Base-by-base conservation (phyloP, 2,113 vertebrate species). In the Anguilla rostrata region DNA sequence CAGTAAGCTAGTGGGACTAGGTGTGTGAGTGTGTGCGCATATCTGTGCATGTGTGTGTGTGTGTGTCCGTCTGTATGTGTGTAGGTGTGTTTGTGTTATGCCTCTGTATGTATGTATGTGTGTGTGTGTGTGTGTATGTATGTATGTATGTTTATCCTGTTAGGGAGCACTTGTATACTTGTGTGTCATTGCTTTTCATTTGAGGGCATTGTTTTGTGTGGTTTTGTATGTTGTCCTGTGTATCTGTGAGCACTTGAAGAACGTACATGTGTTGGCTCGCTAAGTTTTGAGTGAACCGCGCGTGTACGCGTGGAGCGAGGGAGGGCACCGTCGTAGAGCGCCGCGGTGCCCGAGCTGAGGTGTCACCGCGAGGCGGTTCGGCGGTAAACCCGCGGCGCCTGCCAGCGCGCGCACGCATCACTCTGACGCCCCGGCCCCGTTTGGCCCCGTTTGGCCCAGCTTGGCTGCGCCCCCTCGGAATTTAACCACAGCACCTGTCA, bases 401-500 rank as follows among this genome's bases (percentile, higher is more conserved):
- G 93, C 95, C 94, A 92, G 92, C 93, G 1, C 34, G 34, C 34
- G 34, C 34, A 34, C 34, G 34, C 34, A 34, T 34, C 34, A 34
- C 34, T 34, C 34, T 34, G 34, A 34, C 34, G 92, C 95, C 95
- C 94, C 43, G 43, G 43, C 9, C 43, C 43, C 9, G 43, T 46
- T 46, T 9, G 43, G 43, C 43, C 43, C 43, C 90, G 87, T 86
- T 39, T 84, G 60, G 85, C 95, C 93, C 60, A 92, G 94, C 89
- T 93, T 94, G 78, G 92, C 92, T 56, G 92, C 95, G 94, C 94
- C 71, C 90, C 95, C 95, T 94, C 95, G 87, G 91, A 93, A 91
- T 90, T 93, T 86, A 90, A 89, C 39, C 80, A 84, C 87, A 89
- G 90, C 90, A 90, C 81, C 90, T 88, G 92, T 93, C 92, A 90